These are phyloP conservation scores for Pionites leucogaster DNA, from an alignment of 2,113 vertebrate genomes.

Conservation along the genomic window DNA sequence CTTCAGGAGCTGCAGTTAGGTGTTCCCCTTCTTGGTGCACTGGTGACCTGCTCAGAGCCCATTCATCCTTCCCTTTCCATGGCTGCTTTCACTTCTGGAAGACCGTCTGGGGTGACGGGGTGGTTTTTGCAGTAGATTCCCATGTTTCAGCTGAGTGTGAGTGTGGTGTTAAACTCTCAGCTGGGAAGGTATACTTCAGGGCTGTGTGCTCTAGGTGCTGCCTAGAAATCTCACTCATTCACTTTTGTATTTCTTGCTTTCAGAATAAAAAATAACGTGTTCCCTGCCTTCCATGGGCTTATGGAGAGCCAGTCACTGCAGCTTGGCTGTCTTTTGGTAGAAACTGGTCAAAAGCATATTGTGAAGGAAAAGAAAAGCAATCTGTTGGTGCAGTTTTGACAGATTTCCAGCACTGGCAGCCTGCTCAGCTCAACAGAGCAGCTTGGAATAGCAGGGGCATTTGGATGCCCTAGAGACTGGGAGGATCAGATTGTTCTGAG, in stretches of 20 bases:
- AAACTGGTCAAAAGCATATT: background rate
- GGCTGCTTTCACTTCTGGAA: background rate
- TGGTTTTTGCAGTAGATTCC: background rate
- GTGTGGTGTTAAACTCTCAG: background rate
- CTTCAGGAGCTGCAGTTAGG: background rate
- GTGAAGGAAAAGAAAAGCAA: background rate
- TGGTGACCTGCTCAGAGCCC: background rate
- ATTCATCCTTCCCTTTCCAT: background rate
- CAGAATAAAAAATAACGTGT: background rate
- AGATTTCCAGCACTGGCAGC: background rate
- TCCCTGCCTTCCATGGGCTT: background rate
- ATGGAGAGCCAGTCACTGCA: background rate
- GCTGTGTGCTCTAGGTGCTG: background rate
- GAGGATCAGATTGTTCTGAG: background rate
- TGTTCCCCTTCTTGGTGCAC: fast-evolving
- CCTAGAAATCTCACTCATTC: background rate
- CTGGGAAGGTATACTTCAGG: background rate
- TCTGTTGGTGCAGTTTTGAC: background rate
- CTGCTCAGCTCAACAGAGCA: background rate
- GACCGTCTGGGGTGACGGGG: background rate
- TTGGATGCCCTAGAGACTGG: background rate
- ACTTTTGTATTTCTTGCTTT: background rate
- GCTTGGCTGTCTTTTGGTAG: background rate
- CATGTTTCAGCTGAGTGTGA: background rate
- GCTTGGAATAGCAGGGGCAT: background rate